Conservation (phyloP, 1,140 invertebrate genomes). For the Globodera rostochiensis region DNA sequence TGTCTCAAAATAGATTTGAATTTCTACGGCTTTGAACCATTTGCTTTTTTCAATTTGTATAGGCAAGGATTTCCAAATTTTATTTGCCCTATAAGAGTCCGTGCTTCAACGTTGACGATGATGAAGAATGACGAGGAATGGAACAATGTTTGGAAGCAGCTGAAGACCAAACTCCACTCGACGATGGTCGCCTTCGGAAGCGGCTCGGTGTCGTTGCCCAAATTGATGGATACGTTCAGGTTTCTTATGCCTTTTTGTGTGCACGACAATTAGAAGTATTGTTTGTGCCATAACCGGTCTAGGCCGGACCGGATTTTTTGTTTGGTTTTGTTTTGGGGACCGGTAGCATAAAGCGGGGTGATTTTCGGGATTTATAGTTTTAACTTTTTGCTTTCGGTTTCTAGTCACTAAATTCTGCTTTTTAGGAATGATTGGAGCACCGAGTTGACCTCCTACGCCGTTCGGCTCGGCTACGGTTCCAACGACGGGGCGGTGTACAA, state of each 20-base stretch:
- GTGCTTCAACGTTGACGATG: background rate
- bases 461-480: background rate
- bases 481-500: background rate
- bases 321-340: no score
- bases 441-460: background rate
- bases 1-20: no score
- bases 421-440: background rate
- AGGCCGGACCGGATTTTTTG: no score
- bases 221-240: background rate
- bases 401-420: background rate
- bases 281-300: no score
- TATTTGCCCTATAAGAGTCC: background rate
- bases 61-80: no score
- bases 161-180: background rate
- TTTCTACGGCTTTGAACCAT: no score
- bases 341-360: no score
- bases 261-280: no score
- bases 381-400: no score
- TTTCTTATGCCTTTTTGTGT: background rate
- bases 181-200: slow-evolving; percentile 3
- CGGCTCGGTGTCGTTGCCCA: background rate
- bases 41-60: no score
- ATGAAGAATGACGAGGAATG: background rate
- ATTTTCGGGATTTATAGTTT: no score
- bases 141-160: background rate